Conservation (phyloP, 2,888 invertebrate genomes). For the Polyommatus icarus region DNA sequence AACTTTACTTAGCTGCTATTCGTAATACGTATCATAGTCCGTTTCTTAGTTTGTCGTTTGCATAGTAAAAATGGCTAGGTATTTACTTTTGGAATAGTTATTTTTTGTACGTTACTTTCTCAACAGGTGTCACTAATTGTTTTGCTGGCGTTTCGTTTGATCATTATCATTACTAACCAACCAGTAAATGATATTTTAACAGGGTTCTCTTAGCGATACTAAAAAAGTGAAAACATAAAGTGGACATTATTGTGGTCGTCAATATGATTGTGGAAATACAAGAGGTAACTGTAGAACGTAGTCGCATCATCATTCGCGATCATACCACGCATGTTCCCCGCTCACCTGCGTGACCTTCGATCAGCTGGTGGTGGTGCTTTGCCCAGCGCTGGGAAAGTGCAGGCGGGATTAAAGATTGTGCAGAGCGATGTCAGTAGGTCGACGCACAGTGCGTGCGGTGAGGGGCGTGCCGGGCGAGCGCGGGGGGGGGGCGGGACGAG, state of each 20-base stretch:
- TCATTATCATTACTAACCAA: not conserved
- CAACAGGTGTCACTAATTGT: slow-evolving; percentile 16
- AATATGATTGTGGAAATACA: slow-evolving; percentile 77
- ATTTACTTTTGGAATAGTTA: not conserved
- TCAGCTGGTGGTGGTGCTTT: slow-evolving; percentile 32
- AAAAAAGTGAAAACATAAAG: slow-evolving; percentile 41
- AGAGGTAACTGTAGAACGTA: slow-evolving; percentile 59
- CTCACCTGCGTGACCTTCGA: slow-evolving; percentile 23
- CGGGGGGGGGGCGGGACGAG: slow-evolving; percentile 42
- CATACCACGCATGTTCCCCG: slow-evolving; percentile 19
- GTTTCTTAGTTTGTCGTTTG: not conserved
- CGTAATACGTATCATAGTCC: not conserved
- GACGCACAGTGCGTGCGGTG: slow-evolving; percentile 75
- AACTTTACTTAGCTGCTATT: not conserved
- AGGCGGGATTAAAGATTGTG: slow-evolving; percentile 76
- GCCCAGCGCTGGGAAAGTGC: slow-evolving; percentile 53
- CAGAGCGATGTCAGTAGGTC: slow-evolving; percentile 77
- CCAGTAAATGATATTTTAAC: not conserved
- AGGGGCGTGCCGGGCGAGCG: slow-evolving; percentile 46
- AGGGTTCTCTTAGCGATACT: slow-evolving; percentile 7
- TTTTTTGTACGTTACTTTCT: not conserved
- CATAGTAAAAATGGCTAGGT: not conserved
- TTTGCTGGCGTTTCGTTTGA: not conserved
- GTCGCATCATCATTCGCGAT: slow-evolving; percentile 30
- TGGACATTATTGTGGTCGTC: slow-evolving; percentile 48